Percentiles rank a stretch among this genome's conserved stretches.
phyloP scores from a whole-genome alignment of 2,888 invertebrate species.

The Eristalis intricaria region DNA sequence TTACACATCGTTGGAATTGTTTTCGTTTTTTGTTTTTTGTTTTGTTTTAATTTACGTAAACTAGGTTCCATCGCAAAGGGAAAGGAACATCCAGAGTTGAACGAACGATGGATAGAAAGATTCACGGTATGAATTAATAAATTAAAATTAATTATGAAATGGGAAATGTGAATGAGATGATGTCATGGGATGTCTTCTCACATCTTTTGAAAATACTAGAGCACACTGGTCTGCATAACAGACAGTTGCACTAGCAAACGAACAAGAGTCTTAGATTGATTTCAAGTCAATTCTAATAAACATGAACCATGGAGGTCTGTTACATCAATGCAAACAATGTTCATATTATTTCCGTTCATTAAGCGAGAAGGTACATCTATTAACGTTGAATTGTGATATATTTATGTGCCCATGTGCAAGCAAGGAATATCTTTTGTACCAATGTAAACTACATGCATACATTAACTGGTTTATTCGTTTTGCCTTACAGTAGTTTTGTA shows the following conservation, averaged over 20 bases:
- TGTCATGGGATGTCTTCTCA: too few relatives aligned
- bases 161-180: too few relatives aligned
- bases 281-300: too few relatives aligned
- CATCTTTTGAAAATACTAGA: too few relatives aligned
- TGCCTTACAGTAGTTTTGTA: constrained; percentile 10
- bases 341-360: too few relatives aligned
- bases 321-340: neutral
- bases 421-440: neutral
- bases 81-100: neutral
- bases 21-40: too few relatives aligned
- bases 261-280: too few relatives aligned
- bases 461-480: neutral
- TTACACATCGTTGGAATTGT: neutral
- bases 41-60: neutral
- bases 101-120: neutral
- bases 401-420: constrained; percentile 18
- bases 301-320: too few relatives aligned
- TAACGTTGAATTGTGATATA: constrained; percentile 34
- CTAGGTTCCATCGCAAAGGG: neutral
- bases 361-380: neutral
- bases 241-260: too few relatives aligned
- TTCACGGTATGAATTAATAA: neutral
- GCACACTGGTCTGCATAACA: too few relatives aligned
- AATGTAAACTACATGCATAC: neutral
- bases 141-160: too few relatives aligned